Conservation (phyloP, 2,113 vertebrate species). For the Nothobranchius furzeri region DNA sequence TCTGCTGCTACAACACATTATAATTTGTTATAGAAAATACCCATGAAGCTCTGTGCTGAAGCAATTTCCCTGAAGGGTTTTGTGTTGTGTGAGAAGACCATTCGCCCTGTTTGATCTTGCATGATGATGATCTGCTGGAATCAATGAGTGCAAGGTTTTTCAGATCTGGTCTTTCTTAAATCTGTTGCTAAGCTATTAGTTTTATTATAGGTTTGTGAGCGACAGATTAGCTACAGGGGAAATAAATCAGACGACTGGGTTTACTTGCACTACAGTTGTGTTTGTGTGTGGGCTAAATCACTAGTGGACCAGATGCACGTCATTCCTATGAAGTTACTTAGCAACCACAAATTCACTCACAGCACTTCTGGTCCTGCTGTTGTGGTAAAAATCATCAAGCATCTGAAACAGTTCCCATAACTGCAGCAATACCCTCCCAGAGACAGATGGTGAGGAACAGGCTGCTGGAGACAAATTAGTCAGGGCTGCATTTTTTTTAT, state of each 20-base stretch:
- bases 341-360: constrained; percentile 37
- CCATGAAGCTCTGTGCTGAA: no score
- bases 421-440: constrained; percentile 1
- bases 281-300: constrained; percentile 20
- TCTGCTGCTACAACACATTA: no score
- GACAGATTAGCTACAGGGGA: neutral
- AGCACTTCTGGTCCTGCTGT: constrained; percentile 10
- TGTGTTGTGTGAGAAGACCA: no score
- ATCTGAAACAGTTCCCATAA: constrained; percentile 38
- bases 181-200: no score
- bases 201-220: constrained; percentile 1
- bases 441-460: constrained; percentile 12
- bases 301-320: constrained; percentile 36
- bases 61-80: no score
- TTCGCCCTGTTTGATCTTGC: no score
- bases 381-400: constrained; percentile 29
- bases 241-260: neutral
- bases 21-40: no score
- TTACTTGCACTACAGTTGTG: neutral
- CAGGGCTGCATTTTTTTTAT: constrained; percentile 2
- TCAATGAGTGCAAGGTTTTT: no score
- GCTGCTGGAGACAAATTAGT: constrained; percentile 4
- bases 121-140: no score
- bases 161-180: no score
- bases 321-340: constrained; percentile 33